phyloP scores from a whole-genome alignment of 2,797 vertebrate species.

The Chrysolophus pictus region DNA sequence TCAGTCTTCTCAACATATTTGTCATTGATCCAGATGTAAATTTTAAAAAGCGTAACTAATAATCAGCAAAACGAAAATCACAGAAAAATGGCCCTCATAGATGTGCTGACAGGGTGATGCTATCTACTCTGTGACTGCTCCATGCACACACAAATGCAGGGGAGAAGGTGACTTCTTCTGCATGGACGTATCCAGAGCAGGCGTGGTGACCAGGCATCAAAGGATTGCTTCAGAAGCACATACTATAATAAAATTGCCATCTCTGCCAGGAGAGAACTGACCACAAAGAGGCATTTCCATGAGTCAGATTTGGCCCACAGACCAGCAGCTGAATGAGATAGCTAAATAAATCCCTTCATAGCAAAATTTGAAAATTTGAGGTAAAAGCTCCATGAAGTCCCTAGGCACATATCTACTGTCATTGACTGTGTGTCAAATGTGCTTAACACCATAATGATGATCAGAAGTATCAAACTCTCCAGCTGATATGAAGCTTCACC shows the following conservation, averaged over 20 bases:
- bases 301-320: neutral
- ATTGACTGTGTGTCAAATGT: neutral
- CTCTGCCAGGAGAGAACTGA: neutral
- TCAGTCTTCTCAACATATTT: conserved; percentile 20
- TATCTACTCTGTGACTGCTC: neutral
- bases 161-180: neutral
- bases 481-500: neutral
- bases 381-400: neutral
- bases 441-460: neutral
- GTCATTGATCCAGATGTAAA: neutral
- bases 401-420: neutral
- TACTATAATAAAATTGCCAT: neutral
- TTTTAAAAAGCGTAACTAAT: neutral
- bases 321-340: neutral
- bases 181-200: neutral
- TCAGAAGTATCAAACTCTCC: neutral
- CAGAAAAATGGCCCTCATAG: neutral
- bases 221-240: neutral
- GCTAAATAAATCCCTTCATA: neutral
- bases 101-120: neutral
- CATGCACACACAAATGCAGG: neutral
- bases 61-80: neutral
- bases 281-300: neutral
- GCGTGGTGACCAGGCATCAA: neutral
- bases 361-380: neutral